phyloP scores from a whole-genome alignment of 1,140 invertebrate genomes.

The Aporrectodea caliginosa region DNA sequence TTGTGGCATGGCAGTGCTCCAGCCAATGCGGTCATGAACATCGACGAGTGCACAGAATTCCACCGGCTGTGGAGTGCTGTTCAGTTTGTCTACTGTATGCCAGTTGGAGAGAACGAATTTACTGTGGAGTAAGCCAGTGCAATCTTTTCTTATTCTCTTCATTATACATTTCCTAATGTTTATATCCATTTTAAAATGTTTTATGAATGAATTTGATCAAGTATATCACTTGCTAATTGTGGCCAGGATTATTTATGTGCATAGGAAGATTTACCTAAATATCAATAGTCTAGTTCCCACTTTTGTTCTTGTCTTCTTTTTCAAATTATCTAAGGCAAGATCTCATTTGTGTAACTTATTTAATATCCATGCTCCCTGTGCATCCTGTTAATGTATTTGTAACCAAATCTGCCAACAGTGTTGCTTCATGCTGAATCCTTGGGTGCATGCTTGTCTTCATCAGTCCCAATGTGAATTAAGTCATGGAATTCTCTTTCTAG shows the following conservation, averaged over 20 bases:
- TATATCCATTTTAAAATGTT: not conserved
- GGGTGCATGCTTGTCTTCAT: too few relatives aligned
- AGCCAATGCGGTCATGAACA: conserved; percentile 88
- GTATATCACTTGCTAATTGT: not conserved
- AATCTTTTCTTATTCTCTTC: conserved; percentile 44
- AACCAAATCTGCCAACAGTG: too few relatives aligned
- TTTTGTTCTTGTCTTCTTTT: too few relatives aligned
- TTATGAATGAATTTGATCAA: not conserved
- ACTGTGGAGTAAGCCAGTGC: conserved; percentile 95
- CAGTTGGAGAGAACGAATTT: conserved; percentile 93
- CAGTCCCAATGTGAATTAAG: too few relatives aligned
- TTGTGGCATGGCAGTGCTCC: conserved; percentile 82
- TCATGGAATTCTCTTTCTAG: conserved; percentile 61
- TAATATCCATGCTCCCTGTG: too few relatives aligned
- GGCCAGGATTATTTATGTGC: not conserved
- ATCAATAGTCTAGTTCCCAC: too few relatives aligned
- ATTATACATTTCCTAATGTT: not conserved
- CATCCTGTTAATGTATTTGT: too few relatives aligned
- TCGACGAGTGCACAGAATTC: conserved; percentile 96
- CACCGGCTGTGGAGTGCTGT: conserved; percentile 96
- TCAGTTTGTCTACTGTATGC: conserved; percentile 97
- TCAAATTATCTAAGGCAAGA: too few relatives aligned
- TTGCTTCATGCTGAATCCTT: too few relatives aligned
- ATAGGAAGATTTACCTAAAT: too few relatives aligned
- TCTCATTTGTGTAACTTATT: too few relatives aligned